Percentiles rank a stretch among this genome's conserved stretches.
phyloP scores from a whole-genome alignment of 1,140 invertebrate species.

The Achroia grisella region DNA sequence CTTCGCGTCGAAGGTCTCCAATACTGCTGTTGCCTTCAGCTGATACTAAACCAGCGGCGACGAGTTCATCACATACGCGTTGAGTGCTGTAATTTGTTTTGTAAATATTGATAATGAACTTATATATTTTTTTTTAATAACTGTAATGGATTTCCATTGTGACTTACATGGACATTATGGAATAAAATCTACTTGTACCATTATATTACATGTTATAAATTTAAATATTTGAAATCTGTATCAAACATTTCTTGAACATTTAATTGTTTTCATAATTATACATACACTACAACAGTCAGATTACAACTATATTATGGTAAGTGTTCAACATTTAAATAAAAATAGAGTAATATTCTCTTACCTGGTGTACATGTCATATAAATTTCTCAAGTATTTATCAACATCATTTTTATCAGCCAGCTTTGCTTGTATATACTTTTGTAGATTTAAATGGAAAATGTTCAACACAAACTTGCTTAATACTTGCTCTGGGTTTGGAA shows the following conservation, averaged over 20 bases:
- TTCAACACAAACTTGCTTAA: slow-evolving; percentile 99
- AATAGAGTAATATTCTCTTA: slow-evolving; percentile 40
- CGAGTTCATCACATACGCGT: slow-evolving; percentile 58
- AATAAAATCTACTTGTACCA: too few species aligned
- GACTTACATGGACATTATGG: too few species aligned
- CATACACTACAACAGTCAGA: too few species aligned
- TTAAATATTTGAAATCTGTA: too few species aligned
- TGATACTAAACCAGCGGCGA: slow-evolving; percentile 49
- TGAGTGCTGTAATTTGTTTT: slow-evolving; percentile 42
- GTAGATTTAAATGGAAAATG: slow-evolving; percentile 94
- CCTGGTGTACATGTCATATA: slow-evolving; percentile 93
- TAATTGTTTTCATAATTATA: too few species aligned
- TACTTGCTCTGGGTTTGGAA: slow-evolving; percentile 96
- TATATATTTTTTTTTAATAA: too few species aligned
- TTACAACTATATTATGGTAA: too few species aligned
- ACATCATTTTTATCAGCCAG: slow-evolving; percentile 86
- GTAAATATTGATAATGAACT: too few species aligned
- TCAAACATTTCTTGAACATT: too few species aligned
- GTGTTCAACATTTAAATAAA: too few species aligned
- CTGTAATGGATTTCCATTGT: too few species aligned
- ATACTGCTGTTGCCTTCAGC: slow-evolving; percentile 38
- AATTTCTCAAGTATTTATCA: slow-evolving; percentile 90
- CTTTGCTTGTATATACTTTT: slow-evolving; percentile 88
- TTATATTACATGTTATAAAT: too few species aligned
- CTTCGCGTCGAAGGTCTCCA: slow-evolving; percentile 53